phyloP scores from a whole-genome alignment of 2,113 vertebrate genomes.

The Chlorocebus sabaeus region DNA sequence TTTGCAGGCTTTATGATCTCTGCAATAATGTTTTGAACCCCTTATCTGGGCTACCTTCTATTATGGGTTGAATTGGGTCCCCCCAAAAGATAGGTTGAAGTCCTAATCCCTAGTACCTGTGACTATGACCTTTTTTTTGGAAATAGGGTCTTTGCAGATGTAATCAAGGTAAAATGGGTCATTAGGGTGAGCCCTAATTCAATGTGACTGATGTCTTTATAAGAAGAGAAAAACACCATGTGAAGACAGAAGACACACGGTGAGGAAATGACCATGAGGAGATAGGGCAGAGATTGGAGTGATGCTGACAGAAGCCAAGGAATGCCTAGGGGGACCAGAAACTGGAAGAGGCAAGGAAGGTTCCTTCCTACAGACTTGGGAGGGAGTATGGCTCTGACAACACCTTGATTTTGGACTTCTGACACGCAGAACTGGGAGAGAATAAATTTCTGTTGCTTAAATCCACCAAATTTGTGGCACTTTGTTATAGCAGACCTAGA shows the following conservation, averaged over 20 bases:
- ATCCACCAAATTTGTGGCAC: neutral
- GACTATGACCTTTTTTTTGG: neutral
- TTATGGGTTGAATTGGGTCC: neutral
- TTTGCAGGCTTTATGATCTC: conserved; percentile 6
- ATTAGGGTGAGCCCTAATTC: neutral
- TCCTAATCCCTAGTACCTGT: neutral
- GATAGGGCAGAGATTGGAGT: neutral
- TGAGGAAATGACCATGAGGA: neutral
- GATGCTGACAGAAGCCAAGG: neutral
- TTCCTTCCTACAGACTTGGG: neutral
- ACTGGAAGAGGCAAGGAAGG: neutral
- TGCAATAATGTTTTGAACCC: neutral
- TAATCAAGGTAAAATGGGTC: neutral
- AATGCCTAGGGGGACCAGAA: neutral
- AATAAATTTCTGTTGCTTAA: neutral
- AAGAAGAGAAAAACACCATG: neutral
- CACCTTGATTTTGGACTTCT: neutral
- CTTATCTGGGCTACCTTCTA: neutral
- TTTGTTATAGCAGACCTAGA: neutral
- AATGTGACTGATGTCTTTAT: neutral
- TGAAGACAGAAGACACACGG: neutral
- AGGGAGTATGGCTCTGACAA: neutral
- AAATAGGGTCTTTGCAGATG: neutral
- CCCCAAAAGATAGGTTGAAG: neutral
- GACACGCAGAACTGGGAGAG: neutral